phyloP scores from a whole-genome alignment of 1,140 invertebrate genomes.

The Drosophila virilis region DNA sequence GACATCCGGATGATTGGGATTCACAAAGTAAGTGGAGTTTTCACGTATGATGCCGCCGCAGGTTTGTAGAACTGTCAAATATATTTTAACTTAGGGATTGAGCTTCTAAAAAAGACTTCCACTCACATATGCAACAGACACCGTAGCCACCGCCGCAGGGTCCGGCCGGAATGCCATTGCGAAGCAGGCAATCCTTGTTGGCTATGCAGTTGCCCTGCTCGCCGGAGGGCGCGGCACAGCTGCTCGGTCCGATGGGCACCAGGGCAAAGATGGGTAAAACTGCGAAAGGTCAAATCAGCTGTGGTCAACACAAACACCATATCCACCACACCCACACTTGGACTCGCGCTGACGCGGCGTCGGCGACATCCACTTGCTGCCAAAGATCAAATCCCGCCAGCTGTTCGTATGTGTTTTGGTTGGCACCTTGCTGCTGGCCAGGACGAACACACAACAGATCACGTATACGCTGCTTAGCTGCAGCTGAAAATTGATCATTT shows the following conservation, averaged over 20 bases:
- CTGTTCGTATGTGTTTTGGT: slow-evolving; percentile 46
- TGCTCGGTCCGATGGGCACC: slow-evolving; percentile 89
- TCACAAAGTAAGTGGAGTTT: slow-evolving; percentile 94
- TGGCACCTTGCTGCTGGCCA: slow-evolving; percentile 54
- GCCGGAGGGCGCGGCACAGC: slow-evolving; percentile 88
- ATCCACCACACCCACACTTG: slow-evolving; percentile 63
- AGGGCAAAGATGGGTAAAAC: slow-evolving; percentile 91
- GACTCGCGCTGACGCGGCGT: slow-evolving; percentile 64
- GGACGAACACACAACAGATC: slow-evolving; percentile 25
- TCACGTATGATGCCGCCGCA: slow-evolving; percentile 91
- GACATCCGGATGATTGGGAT: slow-evolving; percentile 89
- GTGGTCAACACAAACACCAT: not conserved
- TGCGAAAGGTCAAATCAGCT: slow-evolving; percentile 63
- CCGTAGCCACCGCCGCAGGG: slow-evolving; percentile 88
- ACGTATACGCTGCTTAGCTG: slow-evolving; percentile 8
- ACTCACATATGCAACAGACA: slow-evolving; percentile 82
- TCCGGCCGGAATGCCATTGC: slow-evolving; percentile 89
- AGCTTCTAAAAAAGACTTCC: not conserved
- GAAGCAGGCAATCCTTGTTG: slow-evolving; percentile 87
- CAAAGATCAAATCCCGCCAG: slow-evolving; percentile 75
- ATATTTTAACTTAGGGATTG: not conserved
- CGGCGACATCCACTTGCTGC: slow-evolving; percentile 64
- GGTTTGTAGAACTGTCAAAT: slow-evolving; percentile 88
- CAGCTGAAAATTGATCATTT: slow-evolving; percentile 16
- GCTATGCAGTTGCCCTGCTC: slow-evolving; percentile 92